Percentiles rank a stretch among this genome's conserved stretches.
Conservation (phyloP, 2,797 vertebrate genomes). For the Urophycis tenuis region DNA sequence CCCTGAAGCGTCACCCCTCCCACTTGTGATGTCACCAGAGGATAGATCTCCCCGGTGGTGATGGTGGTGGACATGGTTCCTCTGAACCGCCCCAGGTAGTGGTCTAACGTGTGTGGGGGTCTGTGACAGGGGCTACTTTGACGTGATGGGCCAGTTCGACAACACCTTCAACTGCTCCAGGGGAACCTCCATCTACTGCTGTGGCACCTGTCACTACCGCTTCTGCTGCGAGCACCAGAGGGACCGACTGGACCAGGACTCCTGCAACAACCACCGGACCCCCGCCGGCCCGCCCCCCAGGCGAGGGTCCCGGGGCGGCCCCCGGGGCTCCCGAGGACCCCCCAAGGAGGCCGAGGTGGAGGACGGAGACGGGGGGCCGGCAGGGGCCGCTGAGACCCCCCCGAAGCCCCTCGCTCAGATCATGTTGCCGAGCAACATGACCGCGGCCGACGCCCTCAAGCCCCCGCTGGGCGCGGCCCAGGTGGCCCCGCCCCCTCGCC, state of each 20-base stretch:
- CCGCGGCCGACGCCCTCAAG: slow-evolving; percentile 63
- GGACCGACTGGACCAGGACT: slow-evolving; percentile 80
- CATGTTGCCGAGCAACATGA: slow-evolving; percentile 72
- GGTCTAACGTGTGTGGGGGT: too few relatives aligned
- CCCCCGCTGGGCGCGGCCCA: slow-evolving; percentile 68
- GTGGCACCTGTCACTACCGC: slow-evolving; percentile 87
- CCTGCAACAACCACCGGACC: slow-evolving; percentile 79
- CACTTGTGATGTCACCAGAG: background rate
- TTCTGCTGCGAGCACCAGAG: slow-evolving; percentile 88
- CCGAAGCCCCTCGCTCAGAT: slow-evolving; percentile 76
- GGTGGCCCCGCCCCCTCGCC: slow-evolving; percentile 63
- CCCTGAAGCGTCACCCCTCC: too few relatives aligned
- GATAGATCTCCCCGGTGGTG: background rate
- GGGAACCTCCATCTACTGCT: slow-evolving; percentile 87
- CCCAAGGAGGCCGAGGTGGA: slow-evolving; percentile 59
- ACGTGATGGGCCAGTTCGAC: slow-evolving; percentile 89
- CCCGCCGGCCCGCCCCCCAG: slow-evolving; percentile 39
- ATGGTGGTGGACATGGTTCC: too few relatives aligned
- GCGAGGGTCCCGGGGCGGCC: slow-evolving; percentile 21
- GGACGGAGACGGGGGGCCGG: slow-evolving; percentile 35
- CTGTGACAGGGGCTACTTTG: slow-evolving; percentile 76
- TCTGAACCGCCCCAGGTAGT: too few relatives aligned
- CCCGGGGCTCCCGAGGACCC: slow-evolving; percentile 43
- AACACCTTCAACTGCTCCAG: slow-evolving; percentile 86
- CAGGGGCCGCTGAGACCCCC: slow-evolving; percentile 51